Evolutionary conservation across 2,113 vertebrate species (phyloP).

Genomic region (Rhinichthys klamathensis): DNA sequence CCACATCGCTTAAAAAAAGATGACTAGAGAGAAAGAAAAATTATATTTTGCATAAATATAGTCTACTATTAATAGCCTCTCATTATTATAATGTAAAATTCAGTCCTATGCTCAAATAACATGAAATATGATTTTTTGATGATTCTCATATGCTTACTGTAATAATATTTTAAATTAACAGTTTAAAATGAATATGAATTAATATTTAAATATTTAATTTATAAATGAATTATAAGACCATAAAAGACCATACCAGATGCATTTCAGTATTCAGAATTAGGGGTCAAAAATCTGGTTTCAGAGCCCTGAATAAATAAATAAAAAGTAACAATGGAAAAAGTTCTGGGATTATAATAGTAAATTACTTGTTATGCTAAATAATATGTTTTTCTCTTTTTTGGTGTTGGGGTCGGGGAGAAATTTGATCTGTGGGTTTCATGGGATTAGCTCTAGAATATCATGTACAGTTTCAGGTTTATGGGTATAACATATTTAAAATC

Average conservation of each 20-base stretch:
- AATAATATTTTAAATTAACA: too few relatives aligned
- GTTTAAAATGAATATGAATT: too few relatives aligned
- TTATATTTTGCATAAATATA: background rate
- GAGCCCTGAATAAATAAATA: too few relatives aligned
- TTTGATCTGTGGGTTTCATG: background rate
- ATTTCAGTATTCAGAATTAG: too few relatives aligned
- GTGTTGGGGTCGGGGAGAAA: background rate
- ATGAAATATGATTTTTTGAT: background rate
- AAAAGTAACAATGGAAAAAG: too few relatives aligned
- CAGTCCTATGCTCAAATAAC: background rate
- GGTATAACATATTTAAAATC: background rate
- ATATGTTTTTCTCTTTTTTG: background rate
- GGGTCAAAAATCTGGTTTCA: too few relatives aligned
- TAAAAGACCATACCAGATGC: too few relatives aligned
- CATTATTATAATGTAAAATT: background rate
- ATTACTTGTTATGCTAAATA: too few relatives aligned
- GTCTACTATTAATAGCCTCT: background rate
- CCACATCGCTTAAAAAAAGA: background rate
- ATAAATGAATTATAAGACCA: too few relatives aligned
- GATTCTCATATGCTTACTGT: too few relatives aligned
- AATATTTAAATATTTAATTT: too few relatives aligned
- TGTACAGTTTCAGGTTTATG: background rate
- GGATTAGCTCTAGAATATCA: background rate
- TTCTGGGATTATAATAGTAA: too few relatives aligned
- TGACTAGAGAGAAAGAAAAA: background rate